Evolutionary conservation across 2,888 invertebrate species (phyloP).

Genomic region (Emmelina monodactyla): DNA sequence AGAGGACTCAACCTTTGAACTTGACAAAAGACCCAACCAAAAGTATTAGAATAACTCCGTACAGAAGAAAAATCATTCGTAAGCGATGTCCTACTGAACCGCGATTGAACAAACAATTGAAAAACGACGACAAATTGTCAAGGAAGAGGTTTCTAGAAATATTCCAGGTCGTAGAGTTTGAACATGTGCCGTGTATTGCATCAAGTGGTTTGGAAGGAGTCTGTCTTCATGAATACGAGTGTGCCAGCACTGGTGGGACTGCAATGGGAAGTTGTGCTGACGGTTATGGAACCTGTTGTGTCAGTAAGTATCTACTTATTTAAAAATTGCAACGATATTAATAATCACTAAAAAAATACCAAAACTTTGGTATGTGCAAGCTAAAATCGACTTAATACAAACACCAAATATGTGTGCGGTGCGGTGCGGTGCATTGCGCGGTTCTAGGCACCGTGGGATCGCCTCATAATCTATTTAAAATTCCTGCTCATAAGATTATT

Average conservation of each 20-base stretch:
- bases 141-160: conserved; percentile 67
- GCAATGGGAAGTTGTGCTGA: conserved; percentile 74
- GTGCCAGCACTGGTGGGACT: conserved; percentile 68
- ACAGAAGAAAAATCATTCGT: conserved; percentile 21
- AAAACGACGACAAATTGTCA: conserved; percentile 11
- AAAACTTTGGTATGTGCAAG: too few species aligned
- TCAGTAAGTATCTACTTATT: conserved; percentile 66
- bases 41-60: too few species aligned
- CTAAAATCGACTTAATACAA: too few species aligned
- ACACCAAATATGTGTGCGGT: too few species aligned
- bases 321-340: too few species aligned
- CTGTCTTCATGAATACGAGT: conserved; percentile 74
- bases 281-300: conserved; percentile 78
- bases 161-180: conserved; percentile 75
- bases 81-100: conserved; percentile 23
- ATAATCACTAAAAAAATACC: too few species aligned
- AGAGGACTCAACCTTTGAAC: too few species aligned
- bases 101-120: conserved; percentile 17
- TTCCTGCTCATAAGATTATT: too few species aligned
- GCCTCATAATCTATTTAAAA: too few species aligned
- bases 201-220: conserved; percentile 70
- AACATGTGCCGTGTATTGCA: conserved; percentile 68
- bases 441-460: too few species aligned
- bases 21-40: too few species aligned
- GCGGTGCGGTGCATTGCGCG: too few species aligned